phyloP scores from a whole-genome alignment of 2,113 vertebrate species.

The Redunca redunca region DNA sequence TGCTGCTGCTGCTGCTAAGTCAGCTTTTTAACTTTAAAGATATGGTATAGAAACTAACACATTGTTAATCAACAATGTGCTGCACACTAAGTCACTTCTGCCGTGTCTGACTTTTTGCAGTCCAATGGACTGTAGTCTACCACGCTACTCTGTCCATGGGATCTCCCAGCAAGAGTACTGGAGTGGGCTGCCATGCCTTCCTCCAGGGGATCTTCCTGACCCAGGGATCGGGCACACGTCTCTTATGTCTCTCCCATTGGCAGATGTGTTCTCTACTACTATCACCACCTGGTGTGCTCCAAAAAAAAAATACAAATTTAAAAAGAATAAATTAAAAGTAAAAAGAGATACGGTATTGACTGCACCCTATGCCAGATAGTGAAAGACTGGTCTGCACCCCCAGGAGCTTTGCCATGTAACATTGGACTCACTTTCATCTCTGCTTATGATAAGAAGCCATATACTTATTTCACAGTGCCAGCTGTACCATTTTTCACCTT shows the following conservation, averaged over 20 bases:
- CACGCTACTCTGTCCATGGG: not conserved
- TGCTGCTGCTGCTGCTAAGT: not conserved
- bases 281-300: not conserved
- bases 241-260: not conserved
- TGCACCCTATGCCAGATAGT: not conserved
- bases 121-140: not conserved
- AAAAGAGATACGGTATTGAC: not conserved
- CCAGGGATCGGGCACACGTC: not conserved
- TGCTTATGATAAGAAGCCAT: not conserved
- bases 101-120: not conserved
- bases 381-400: not conserved
- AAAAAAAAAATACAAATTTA: not conserved
- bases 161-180: not conserved
- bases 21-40: not conserved
- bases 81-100: not conserved
- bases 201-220: not conserved
- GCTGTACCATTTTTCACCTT: not conserved
- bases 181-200: not conserved
- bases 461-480: not conserved
- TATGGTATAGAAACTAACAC: not conserved
- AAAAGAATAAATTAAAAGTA: not conserved
- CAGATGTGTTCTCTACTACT: not conserved
- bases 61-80: not conserved
- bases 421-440: not conserved
- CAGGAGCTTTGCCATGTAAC: not conserved